phyloP scores from a whole-genome alignment of 30 jellyfish, hydroid and myxozoan genomes.

The Aurelia aurita region DNA sequence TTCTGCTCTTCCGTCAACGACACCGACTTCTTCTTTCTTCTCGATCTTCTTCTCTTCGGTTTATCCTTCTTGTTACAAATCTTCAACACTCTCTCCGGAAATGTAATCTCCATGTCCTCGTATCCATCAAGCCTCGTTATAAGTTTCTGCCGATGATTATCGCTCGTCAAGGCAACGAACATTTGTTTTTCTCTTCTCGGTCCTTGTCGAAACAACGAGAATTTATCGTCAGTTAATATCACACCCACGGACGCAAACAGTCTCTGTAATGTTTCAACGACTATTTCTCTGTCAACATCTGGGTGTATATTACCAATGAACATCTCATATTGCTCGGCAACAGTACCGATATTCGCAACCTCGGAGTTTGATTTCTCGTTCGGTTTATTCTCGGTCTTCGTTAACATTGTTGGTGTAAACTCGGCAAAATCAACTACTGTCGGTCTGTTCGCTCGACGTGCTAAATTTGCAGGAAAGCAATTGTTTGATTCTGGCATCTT shows the following conservation, averaged over 20 bases:
- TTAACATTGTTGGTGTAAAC: no score
- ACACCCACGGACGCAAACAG: slow-evolving; percentile 51
- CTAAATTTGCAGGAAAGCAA: no score
- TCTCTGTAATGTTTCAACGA: slow-evolving; percentile 20
- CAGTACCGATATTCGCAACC: not conserved
- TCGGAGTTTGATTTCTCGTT: not conserved
- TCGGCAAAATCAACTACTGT: no score
- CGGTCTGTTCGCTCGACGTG: no score
- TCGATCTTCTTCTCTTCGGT: slow-evolving; percentile 24
- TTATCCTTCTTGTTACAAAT: slow-evolving; percentile 21
- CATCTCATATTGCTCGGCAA: slow-evolving; percentile 10
- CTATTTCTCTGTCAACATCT: slow-evolving; percentile 41
- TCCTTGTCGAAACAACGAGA: slow-evolving; percentile 37
- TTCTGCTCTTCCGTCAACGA: not conserved
- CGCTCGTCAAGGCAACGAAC: slow-evolving; percentile 18
- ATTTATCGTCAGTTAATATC: slow-evolving; percentile 13
- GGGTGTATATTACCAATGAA: slow-evolving; percentile 56
- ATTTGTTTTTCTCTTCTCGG: slow-evolving; percentile 30
- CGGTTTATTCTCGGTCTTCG: no score
- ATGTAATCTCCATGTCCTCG: slow-evolving; percentile 10
- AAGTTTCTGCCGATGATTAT: slow-evolving; percentile 8
- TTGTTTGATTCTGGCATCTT: no score
- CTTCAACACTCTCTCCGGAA: slow-evolving; percentile 24
- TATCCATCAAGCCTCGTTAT: slow-evolving; percentile 37
- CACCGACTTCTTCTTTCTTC: slow-evolving; percentile 11